Evolutionary conservation across 2,888 invertebrate genomes (phyloP).

Genomic region (Adelphocoris suturalis): DNA sequence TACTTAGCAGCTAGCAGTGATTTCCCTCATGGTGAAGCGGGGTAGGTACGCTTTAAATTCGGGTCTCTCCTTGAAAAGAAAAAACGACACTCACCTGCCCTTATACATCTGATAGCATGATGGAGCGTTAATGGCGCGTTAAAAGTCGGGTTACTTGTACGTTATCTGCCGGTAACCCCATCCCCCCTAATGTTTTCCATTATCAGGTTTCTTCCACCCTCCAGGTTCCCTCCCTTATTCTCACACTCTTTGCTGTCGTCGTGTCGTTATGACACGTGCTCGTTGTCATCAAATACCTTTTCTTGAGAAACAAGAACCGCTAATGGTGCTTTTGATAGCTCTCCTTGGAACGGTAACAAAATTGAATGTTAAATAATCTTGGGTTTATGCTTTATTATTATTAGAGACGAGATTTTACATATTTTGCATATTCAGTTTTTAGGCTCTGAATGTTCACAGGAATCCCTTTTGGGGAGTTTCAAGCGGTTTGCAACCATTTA

Average conservation of each 20-base stretch:
- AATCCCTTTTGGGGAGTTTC: too few relatives aligned
- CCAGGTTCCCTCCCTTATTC: not conserved
- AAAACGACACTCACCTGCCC: too few relatives aligned
- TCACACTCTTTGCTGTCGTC: not conserved
- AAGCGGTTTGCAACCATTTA: too few relatives aligned
- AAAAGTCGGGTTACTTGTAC: slow-evolving; percentile 19
- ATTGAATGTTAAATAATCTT: too few relatives aligned
- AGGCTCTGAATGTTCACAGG: too few relatives aligned
- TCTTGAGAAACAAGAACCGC: not conserved
- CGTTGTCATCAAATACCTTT: not conserved
- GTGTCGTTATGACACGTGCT: not conserved
- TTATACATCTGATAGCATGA: not conserved
- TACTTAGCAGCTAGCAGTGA: too few relatives aligned
- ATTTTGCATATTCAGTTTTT: too few relatives aligned
- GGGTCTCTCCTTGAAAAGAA: too few relatives aligned
- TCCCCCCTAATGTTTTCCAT: slow-evolving; percentile 15
- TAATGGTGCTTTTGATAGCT: not conserved
- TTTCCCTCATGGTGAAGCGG: too few relatives aligned
- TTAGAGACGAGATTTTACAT: too few relatives aligned
- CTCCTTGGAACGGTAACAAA: not conserved
- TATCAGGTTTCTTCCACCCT: slow-evolving; percentile 4
- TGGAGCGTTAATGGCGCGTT: slow-evolving; percentile 6
- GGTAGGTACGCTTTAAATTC: too few relatives aligned
- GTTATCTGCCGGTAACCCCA: slow-evolving; percentile 21
- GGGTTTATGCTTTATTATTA: too few relatives aligned